These are phyloP conservation scores for Phycodurus eques DNA, from an alignment of 2,113 vertebrate species.

Conservation along the genomic window DNA sequence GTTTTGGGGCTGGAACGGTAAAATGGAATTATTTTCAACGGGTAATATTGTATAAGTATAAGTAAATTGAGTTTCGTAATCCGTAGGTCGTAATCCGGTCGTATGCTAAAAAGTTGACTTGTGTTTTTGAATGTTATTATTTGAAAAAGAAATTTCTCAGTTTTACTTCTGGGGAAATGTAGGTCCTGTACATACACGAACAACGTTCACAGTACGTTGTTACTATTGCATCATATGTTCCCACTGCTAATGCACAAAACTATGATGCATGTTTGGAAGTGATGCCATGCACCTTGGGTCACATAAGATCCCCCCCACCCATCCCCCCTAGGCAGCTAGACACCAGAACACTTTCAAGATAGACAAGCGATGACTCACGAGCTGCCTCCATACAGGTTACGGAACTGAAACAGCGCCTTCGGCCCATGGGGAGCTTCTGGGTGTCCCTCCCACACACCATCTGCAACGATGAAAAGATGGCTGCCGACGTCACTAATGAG, in stretches of 20 bases:
- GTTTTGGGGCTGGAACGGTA: too few species aligned
- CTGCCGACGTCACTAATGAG: constrained; percentile 79
- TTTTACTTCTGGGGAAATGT: neutral
- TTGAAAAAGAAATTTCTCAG: too few species aligned
- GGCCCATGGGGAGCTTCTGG: constrained; percentile 84
- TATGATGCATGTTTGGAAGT: neutral
- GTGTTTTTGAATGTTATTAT: too few species aligned
- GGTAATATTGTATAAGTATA: too few species aligned
- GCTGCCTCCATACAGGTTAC: constrained; percentile 71
- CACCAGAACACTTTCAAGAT: constrained; percentile 39
- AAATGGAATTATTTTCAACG: too few species aligned
- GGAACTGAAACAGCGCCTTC: constrained; percentile 81
- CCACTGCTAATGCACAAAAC: neutral
- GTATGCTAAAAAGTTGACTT: too few species aligned
- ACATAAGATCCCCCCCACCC: neutral
- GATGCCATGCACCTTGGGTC: neutral
- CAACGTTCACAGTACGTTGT: neutral
- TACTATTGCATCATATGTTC: neutral
- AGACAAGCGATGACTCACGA: constrained; percentile 55
- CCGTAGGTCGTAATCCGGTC: too few species aligned
- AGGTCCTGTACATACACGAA: neutral
- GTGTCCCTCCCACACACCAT: constrained; percentile 81
- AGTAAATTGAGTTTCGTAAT: too few species aligned
- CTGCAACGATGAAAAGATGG: constrained; percentile 81
- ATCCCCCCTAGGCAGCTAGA: constrained; percentile 32